A percentile compares a stretch with the other conserved stretches of the same genome.
Conservation (phyloP, 2,888 invertebrate genomes). For the Drosophila differens region DNA sequence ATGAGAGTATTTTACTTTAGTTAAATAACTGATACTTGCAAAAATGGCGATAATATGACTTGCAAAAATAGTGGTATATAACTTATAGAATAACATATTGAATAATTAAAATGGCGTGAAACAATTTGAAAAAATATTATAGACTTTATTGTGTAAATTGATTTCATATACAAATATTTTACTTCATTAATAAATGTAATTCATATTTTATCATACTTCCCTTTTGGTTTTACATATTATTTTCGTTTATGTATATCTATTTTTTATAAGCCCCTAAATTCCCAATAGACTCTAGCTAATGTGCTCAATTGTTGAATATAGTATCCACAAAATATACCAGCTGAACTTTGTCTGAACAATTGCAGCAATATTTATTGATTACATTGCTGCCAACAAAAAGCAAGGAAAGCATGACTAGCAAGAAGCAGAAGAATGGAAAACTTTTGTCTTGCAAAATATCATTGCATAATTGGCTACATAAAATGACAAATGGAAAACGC, state of each 20-base stretch:
- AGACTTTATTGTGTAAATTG: not conserved
- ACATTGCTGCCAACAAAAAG: conserved; percentile 38
- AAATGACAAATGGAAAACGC: conserved; percentile 12
- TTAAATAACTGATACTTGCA: not conserved
- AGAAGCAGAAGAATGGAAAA: conserved; percentile 35
- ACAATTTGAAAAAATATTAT: not conserved
- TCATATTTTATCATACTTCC: not conserved
- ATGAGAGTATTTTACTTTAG: not conserved
- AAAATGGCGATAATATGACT: not conserved
- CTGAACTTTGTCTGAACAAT: conserved; percentile 48
- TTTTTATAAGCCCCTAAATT: not conserved
- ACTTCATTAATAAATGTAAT: not conserved
- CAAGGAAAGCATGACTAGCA: conserved; percentile 31
- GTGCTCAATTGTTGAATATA: not conserved
- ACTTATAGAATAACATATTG: not conserved
- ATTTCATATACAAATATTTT: not conserved
- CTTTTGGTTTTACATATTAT: not conserved
- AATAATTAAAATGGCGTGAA: not conserved
- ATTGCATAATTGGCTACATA: conserved; percentile 69
- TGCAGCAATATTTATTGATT: conserved; percentile 74
- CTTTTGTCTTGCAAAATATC: conserved; percentile 56
- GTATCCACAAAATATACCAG: conserved; percentile 40
- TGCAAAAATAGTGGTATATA: not conserved
- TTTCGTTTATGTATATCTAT: not conserved
- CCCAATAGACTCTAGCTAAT: not conserved